These are phyloP conservation scores for Diloba caeruleocephala DNA, from an alignment of 2,888 invertebrate species.

Conservation along the genomic window DNA sequence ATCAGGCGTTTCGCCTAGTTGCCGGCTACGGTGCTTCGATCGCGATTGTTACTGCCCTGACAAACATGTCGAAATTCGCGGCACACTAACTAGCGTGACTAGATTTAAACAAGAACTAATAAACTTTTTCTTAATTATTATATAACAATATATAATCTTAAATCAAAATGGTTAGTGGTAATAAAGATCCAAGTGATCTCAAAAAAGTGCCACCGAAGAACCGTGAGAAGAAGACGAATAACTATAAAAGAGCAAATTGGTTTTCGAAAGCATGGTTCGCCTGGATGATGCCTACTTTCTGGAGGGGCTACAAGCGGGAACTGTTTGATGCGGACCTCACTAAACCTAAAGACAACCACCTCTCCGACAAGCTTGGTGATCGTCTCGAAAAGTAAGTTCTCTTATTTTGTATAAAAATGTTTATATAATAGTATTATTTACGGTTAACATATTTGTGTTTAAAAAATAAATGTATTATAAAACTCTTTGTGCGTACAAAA, in stretches of 20 bases:
- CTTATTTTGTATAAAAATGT: too few relatives aligned
- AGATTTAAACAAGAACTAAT: slow-evolving; percentile 48
- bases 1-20: slow-evolving; percentile 75
- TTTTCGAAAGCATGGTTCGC: slow-evolving; percentile 84
- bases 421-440: too few relatives aligned
- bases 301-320: slow-evolving; percentile 90
- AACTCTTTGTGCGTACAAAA: background rate
- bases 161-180: slow-evolving; percentile 85
- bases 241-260: slow-evolving; percentile 80
- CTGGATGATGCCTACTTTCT: slow-evolving; percentile 88
- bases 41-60: slow-evolving; percentile 61
- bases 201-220: slow-evolving; percentile 83
- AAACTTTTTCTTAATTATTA: slow-evolving; percentile 31
- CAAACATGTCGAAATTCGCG: slow-evolving; percentile 71
- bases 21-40: slow-evolving; percentile 62
- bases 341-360: slow-evolving; percentile 91
- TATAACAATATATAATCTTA: slow-evolving; percentile 26
- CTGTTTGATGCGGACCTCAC: slow-evolving; percentile 92
- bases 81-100: slow-evolving; percentile 60
- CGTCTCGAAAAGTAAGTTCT: slow-evolving; percentile 89
- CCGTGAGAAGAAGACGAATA: slow-evolving; percentile 84
- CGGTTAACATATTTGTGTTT: too few relatives aligned
- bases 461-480: background rate
- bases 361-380: slow-evolving; percentile 90
- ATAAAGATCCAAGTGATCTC: slow-evolving; percentile 78